These are phyloP conservation scores for Mamestra configurata DNA, from an alignment of 1,140 invertebrate species.

Conservation along the genomic window DNA sequence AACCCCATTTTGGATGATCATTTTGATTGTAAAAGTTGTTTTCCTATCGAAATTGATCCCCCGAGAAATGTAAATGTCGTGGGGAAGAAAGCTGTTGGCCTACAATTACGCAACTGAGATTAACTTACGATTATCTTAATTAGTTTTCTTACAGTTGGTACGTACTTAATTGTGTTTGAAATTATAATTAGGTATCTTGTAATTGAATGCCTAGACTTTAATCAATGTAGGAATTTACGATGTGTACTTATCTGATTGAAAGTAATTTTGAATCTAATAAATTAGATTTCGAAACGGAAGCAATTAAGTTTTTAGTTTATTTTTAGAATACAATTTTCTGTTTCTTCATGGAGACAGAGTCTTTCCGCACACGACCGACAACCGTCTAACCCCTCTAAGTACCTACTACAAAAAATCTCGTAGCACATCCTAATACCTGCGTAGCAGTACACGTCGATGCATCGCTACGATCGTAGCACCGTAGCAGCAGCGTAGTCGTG, in stretches of 20 bases:
- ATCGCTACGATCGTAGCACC: neutral
- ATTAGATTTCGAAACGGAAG: too few relatives aligned
- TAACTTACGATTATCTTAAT: constrained; percentile 21
- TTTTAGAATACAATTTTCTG: too few relatives aligned
- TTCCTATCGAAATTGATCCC: constrained; percentile 29
- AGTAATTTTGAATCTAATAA: too few relatives aligned
- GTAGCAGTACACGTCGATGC: neutral
- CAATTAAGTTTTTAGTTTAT: too few relatives aligned
- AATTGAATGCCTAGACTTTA: constrained; percentile 3
- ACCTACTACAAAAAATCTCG: too few relatives aligned
- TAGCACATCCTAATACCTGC: too few relatives aligned
- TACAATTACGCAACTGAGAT: constrained; percentile 22
- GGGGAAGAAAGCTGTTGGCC: neutral
- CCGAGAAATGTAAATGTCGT: constrained; percentile 29
- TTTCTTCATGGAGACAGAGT: too few relatives aligned
- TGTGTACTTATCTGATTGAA: too few relatives aligned
- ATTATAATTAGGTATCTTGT: constrained; percentile 4
- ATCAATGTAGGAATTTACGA: neutral
- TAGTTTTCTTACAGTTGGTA: neutral
- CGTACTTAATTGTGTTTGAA: constrained; percentile 2
- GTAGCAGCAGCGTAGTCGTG: neutral
- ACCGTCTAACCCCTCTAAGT: too few relatives aligned
- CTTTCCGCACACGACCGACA: too few relatives aligned
- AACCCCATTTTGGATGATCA: neutral
- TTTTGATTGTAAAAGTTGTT: constrained; percentile 17